Conservation (phyloP, 1,140 invertebrate species). For the Drosophila tropicalis region DNA sequence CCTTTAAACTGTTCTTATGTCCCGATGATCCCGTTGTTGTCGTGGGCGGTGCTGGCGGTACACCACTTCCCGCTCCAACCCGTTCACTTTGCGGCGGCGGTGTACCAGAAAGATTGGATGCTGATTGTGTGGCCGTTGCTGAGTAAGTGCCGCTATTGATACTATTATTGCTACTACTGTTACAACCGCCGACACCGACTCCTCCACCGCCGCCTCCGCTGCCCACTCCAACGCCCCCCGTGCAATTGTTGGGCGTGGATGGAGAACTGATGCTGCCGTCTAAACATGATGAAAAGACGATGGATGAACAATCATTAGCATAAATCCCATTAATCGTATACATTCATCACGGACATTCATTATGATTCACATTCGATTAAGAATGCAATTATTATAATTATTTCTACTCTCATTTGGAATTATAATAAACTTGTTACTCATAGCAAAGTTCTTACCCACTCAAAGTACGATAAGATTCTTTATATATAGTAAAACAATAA, state of each 20-base stretch:
- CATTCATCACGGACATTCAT: not conserved
- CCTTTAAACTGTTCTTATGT: constrained; percentile 88
- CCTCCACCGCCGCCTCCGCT: constrained; percentile 29
- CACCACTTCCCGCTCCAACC: constrained; percentile 23
- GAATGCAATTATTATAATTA: no score
- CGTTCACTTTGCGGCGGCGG: constrained; percentile 32
- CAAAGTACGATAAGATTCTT: no score
- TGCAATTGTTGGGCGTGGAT: constrained; percentile 75
- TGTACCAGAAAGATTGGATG: constrained; percentile 41
- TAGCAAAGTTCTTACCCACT: not conserved
- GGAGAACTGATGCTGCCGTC: constrained; percentile 82
- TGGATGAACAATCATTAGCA: not conserved
- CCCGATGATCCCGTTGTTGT: constrained; percentile 62
- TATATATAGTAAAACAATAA: no score
- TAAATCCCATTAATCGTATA: not conserved
- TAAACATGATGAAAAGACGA: constrained; percentile 26
- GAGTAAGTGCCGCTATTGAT: constrained; percentile 43
- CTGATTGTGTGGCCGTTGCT: constrained; percentile 36
- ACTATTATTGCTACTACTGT: constrained; percentile 60
- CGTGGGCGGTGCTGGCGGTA: constrained; percentile 65
- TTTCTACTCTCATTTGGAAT: not conserved
- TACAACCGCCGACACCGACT: constrained; percentile 33
- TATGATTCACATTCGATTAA: not conserved
- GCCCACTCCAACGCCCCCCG: constrained; percentile 44
- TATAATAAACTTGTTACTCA: not conserved